Conservation (phyloP, 2,888 invertebrate species). For the Synergus japonicus region DNA sequence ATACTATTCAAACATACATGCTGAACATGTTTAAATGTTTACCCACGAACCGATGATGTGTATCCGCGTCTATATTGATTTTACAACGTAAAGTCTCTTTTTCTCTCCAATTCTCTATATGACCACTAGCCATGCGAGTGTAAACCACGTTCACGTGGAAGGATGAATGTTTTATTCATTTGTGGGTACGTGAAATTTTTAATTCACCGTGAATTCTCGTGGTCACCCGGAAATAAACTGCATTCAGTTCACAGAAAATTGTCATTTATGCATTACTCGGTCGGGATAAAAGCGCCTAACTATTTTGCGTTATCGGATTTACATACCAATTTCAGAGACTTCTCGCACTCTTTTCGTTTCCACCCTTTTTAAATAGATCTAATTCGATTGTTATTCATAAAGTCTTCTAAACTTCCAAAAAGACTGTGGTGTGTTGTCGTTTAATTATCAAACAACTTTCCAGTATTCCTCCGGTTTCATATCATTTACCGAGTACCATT, state of each 20-base stretch:
- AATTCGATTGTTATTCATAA: no score
- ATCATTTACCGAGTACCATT: background rate
- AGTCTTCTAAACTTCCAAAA: no score
- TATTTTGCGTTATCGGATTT: slow-evolving; percentile 14
- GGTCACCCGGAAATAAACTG: slow-evolving; percentile 59
- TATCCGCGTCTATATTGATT: slow-evolving; percentile 38
- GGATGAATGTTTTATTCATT: slow-evolving; percentile 72
- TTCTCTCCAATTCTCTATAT: slow-evolving; percentile 22
- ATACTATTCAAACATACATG: slow-evolving; percentile 36
- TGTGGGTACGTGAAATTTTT: slow-evolving; percentile 65
- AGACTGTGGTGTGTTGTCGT: background rate
- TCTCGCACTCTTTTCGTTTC: background rate
- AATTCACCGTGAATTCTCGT: slow-evolving; percentile 68
- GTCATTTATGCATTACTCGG: slow-evolving; percentile 32
- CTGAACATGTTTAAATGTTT: slow-evolving; percentile 39
- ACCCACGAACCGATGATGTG: slow-evolving; percentile 22
- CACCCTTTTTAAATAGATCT: background rate
- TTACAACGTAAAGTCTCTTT: slow-evolving; percentile 25
- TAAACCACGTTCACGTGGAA: slow-evolving; percentile 44
- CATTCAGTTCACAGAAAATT: slow-evolving; percentile 25
- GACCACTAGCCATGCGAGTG: background rate
- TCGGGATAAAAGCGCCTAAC: slow-evolving; percentile 8
- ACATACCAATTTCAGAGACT: background rate
- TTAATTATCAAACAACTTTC: background rate
- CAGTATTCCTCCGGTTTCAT: background rate